These are phyloP conservation scores for Dexiosoma caninum DNA, from an alignment of 2,888 invertebrate genomes.

Conservation along the genomic window DNA sequence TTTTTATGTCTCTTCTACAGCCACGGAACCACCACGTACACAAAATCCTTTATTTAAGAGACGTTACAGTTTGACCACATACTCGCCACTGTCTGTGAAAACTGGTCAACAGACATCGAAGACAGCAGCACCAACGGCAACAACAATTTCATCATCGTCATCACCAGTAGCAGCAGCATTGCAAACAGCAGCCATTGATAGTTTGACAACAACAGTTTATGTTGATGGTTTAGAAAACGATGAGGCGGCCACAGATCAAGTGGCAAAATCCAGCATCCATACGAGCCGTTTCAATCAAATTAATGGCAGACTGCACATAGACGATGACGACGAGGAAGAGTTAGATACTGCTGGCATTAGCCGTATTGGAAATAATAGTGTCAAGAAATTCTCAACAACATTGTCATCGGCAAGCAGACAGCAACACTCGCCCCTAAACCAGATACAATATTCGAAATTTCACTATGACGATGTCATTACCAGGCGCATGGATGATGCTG, in stretches of 20 bases:
- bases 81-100: slow-evolving; percentile 55
- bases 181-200: slow-evolving; percentile 46
- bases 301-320: slow-evolving; percentile 62
- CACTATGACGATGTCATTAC: slow-evolving; percentile 67
- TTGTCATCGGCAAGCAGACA: slow-evolving; percentile 61
- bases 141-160: slow-evolving; percentile 36
- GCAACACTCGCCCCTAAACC: slow-evolving; percentile 11
- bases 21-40: slow-evolving; percentile 76
- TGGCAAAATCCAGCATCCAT: slow-evolving; percentile 76
- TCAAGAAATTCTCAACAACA: slow-evolving; percentile 68
- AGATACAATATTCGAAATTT: slow-evolving; percentile 46
- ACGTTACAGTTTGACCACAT: slow-evolving; percentile 72
- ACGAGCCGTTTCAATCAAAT: slow-evolving; percentile 75
- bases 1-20: slow-evolving; percentile 58
- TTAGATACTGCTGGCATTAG: not conserved
- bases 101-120: slow-evolving; percentile 40
- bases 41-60: slow-evolving; percentile 78
- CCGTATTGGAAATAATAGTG: not conserved
- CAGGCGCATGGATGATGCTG: slow-evolving; percentile 64
- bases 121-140: slow-evolving; percentile 12
- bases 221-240: slow-evolving; percentile 67
- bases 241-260: slow-evolving; percentile 71
- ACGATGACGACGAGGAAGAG: slow-evolving; percentile 60
- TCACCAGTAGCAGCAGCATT: slow-evolving; percentile 44
- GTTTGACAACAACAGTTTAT: slow-evolving; percentile 66